Evolutionary conservation across 2,888 invertebrate genomes (phyloP), one percentile per base, ranked within the genome.

Genomic region (Leptinotarsa rubiginosa): DNA sequence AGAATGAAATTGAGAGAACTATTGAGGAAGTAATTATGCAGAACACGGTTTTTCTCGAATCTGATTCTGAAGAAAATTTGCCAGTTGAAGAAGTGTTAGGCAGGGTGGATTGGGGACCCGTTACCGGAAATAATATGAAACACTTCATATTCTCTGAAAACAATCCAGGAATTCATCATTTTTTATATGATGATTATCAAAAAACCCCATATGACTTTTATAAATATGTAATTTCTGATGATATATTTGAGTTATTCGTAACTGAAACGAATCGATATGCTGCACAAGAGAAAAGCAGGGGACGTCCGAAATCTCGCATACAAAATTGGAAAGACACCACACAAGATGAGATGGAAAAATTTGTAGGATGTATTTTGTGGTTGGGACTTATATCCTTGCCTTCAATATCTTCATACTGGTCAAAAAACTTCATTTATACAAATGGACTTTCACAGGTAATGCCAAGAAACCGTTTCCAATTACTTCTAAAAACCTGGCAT

Each of bases 331-430:
- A 49, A 73, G 49, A 71, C 54, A 78, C 76, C 22, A 65, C 56
- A 56, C n/a, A 49, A 66, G 69, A 59, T 16, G 75, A 78, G 74
- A 75, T 77, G 65, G 69, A 67, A 68, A 78, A 41, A 62, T 72
- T 77, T 67, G 12, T 77, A n/a, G 76, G 76, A 3, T 25, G 64
- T 50, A 65, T 77, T 52, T 25, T 77, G 68, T 79, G 75, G 72
- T 72, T 76, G 75, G 78, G 75, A 15, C 54, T 78, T 47, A 20
- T 71, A 22, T 22, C 25, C 31, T 31, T 54, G 20, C 73, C 77
- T 68, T 71, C 74, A 16, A 65, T 78, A 13, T 49, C 70, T n/a
- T 64, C 49, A 16, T 77, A 78, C 68, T 78, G 77, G 76, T 75
- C 75, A 47, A 75, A 75, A 49, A 70, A 75, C 47, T 49, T 69